phyloP scores from a whole-genome alignment of 2,888 invertebrate genomes.

The Scaptomyza caliginosa region DNA sequence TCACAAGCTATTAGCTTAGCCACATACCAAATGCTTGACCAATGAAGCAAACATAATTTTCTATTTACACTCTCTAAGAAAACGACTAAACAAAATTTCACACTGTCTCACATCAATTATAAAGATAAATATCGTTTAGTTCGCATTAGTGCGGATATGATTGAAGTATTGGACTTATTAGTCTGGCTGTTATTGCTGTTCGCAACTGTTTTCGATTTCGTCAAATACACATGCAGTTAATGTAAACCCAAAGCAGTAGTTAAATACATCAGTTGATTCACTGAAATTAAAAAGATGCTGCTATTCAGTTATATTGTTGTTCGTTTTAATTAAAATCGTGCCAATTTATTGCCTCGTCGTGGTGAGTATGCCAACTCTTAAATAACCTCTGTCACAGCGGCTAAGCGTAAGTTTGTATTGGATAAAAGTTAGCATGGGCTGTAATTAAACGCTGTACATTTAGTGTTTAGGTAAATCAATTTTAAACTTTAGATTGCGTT shows the following conservation, averaged over 20 bases:
- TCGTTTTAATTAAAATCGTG: conserved; percentile 33
- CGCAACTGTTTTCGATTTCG: too few relatives aligned
- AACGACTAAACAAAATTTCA: conserved; percentile 32
- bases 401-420: conserved; percentile 8
- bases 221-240: conserved; percentile 5
- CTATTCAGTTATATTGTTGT: conserved; percentile 1
- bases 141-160: background rate
- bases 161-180: background rate
- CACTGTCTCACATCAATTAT: conserved; percentile 21
- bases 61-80: background rate
- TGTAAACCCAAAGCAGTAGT: conserved; percentile 4
- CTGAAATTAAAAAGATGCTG: conserved; percentile 9
- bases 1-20: conserved; percentile 10
- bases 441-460: background rate
- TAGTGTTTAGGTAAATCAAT: conserved; percentile 17
- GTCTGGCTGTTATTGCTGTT: too few relatives aligned
- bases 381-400: too few relatives aligned
- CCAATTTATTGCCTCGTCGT: conserved; percentile 16
- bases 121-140: conserved; percentile 14
- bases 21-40: conserved; percentile 8
- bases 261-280: conserved; percentile 4
- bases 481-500: background rate
- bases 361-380: background rate
- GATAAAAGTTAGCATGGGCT: conserved; percentile 6
- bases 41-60: conserved; percentile 8